A percentile compares a stretch with the other conserved stretches of the same genome.
Conservation (phyloP, 2,113 vertebrate species). For the Lasiurus borealis region DNA sequence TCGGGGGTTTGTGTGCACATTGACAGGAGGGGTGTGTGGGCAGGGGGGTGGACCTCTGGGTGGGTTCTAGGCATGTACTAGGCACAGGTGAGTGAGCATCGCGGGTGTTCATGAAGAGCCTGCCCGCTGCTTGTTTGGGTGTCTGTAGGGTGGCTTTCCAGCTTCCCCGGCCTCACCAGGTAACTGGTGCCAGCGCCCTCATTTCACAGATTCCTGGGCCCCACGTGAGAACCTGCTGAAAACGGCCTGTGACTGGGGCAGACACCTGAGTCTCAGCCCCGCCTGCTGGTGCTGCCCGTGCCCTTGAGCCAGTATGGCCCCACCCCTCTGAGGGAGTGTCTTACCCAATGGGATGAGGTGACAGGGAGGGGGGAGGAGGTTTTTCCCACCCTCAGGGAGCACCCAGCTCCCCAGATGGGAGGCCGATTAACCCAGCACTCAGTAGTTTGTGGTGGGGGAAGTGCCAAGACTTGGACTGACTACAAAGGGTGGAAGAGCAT, state of each 20-base stretch:
- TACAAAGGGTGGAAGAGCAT: slow-evolving; percentile 74
- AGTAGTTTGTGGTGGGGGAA: neutral
- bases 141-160: neutral
- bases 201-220: neutral
- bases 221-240: neutral
- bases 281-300: neutral
- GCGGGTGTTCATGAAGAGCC: neutral
- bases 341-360: slow-evolving; percentile 55
- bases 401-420: slow-evolving; percentile 15
- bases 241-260: neutral
- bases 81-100: neutral
- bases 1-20: neutral
- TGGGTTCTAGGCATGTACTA: neutral
- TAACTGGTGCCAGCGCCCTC: neutral
- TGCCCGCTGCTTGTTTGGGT: neutral
- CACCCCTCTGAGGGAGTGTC: slow-evolving; percentile 62
- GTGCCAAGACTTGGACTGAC: slow-evolving; percentile 70
- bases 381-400: slow-evolving; percentile 29
- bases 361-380: neutral
- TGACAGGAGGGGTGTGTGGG: neutral
- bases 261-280: slow-evolving; percentile 59
- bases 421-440: slow-evolving; percentile 41
- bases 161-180: neutral
- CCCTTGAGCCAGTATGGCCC: slow-evolving; percentile 39
- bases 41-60: neutral